Evolutionary conservation across 2,797 vertebrate species (phyloP).

Genomic region (Heliangelus exortis): DNA sequence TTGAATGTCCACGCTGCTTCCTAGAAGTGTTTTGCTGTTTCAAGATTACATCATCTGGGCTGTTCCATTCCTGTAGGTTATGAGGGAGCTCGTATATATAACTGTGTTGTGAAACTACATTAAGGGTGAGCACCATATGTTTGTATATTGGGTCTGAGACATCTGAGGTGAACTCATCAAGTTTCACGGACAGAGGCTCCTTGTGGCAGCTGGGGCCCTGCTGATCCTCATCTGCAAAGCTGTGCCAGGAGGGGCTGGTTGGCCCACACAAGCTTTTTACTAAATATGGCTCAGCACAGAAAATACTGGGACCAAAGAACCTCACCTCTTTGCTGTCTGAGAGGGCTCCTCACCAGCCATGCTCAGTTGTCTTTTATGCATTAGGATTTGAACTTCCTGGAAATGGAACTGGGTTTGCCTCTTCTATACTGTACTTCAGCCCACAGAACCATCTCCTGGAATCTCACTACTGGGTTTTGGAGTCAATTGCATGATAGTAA

Average conservation of each 20-base stretch:
- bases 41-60: not conserved
- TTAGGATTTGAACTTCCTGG: not conserved
- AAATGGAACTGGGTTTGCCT: not conserved
- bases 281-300: not conserved
- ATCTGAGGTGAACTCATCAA: not conserved
- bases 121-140: rapidly evolving
- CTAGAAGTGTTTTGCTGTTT: not conserved
- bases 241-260: not conserved
- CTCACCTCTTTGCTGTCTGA: not conserved
- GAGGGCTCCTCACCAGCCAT: not conserved
- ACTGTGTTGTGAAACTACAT: rapidly evolving
- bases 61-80: not conserved
- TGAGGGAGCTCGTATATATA: not conserved
- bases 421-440: not conserved
- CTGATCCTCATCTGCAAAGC: rapidly evolving
- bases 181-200: conserved; percentile 55
- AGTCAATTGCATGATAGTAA: not conserved
- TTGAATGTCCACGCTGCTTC: not conserved
- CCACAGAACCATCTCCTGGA: not conserved
- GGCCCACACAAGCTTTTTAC: not conserved
- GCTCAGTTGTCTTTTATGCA: not conserved
- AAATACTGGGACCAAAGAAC: not conserved
- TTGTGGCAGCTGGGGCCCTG: not conserved
- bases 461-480: not conserved
- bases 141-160: not conserved